Base-by-base conservation (phyloP, 92 coral and sea anemone genomes). In the Nematostella vectensis region DNA sequence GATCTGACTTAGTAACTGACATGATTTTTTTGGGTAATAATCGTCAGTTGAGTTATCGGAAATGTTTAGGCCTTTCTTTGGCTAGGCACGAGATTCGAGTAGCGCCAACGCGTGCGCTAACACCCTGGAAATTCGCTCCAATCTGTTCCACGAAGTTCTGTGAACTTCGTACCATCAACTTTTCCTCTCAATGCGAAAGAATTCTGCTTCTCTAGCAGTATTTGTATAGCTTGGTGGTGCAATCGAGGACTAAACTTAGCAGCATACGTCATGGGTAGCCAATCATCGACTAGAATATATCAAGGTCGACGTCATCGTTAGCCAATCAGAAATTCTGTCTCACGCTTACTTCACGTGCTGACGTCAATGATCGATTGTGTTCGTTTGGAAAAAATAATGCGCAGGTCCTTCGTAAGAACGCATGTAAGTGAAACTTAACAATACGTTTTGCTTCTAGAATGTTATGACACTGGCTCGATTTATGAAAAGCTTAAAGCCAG, bases 141-240 rank as follows among this genome's bases (percentile, higher is more conserved):
- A 12, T 1, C 11, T 28, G 44, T 39, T 16, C 42, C 4, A 17
- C 53, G n/a, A 16, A 43, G 23, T 21, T 6, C 54, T 55, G 19
- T n/a, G 16, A 39, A 45, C 12, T 21, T 47, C 8, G 27, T 2
- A 29, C 24, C 64, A 25, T 21, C 59, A 54, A 29, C 39, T 42
- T 27, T 18, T 6, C 21, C 50, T 13, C 4, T 45, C 17, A 8
- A 17, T 19, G 23, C 11, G 9, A 17, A 45, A 45, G 21, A 8
- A 16, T 11, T 3, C 17, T 0, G 0, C 45, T 0, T 10, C 6
- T 45, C 55, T 80, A 70, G 70, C 94, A 71, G 55, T 85, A 75
- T 80, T 85, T 85, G 65, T 58, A 47, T 29, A 6, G 31, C 6
- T 75, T 80, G n/a, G 94, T 85, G 94, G 94, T 85, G 94, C 94